A percentile compares a stretch with the other conserved stretches of the same genome.
phyloP scores from a whole-genome alignment of 2,888 invertebrate genomes.

The Caprella mutica region DNA sequence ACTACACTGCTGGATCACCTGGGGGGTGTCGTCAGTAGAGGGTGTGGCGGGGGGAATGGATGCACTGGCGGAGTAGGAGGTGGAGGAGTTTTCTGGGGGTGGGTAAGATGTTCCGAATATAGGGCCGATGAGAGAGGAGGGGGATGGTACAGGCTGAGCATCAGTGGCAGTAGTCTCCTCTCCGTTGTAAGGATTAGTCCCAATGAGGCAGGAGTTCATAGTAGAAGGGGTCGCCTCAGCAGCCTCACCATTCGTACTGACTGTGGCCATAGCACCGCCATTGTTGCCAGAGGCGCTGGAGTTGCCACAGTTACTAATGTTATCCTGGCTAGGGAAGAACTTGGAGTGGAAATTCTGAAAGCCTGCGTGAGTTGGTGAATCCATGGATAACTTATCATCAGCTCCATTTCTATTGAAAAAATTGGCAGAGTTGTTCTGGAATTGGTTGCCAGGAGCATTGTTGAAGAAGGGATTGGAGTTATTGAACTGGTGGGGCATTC shows the following conservation, averaged over 20 bases:
- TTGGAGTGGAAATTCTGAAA: constrained; percentile 7
- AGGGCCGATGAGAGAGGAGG: constrained; percentile 3
- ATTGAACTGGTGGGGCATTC: constrained; percentile 3
- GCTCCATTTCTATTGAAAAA: not conserved
- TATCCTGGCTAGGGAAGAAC: not conserved
- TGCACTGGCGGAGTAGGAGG: not conserved
- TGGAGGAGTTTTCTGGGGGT: too few species aligned
- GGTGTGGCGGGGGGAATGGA: not conserved
- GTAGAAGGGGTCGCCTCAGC: not conserved
- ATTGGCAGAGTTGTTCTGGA: too few species aligned
- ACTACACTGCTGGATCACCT: not conserved
- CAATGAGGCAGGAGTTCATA: not conserved
- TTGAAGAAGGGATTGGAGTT: not conserved
- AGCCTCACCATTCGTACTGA: not conserved
- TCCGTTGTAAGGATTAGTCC: too few species aligned
- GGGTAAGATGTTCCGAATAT: too few species aligned
- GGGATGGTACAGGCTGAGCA: not conserved
- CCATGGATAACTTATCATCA: constrained; percentile 1
- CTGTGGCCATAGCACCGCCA: not conserved
- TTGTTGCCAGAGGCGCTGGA: not conserved
- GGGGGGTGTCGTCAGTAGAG: not conserved
- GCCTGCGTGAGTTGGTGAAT: not conserved
- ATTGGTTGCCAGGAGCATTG: too few species aligned
- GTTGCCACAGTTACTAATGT: not conserved
- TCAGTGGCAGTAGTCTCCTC: not conserved